These are phyloP conservation scores for Lerema accius DNA, from an alignment of 1,140 invertebrate genomes.

Conservation along the genomic window DNA sequence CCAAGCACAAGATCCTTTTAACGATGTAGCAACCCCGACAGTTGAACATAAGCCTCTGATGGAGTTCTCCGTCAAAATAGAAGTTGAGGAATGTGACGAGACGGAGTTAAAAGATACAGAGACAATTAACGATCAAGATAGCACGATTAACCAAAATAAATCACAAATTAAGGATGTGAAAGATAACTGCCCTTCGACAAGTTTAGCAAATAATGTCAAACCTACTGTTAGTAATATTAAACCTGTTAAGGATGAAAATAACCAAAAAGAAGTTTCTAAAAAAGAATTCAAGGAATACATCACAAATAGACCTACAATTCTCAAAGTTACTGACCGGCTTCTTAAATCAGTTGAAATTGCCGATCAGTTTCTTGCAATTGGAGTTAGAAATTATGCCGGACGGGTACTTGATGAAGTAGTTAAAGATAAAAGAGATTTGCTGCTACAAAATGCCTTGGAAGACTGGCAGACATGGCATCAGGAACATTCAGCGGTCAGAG, in stretches of 20 bases:
- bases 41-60: not conserved
- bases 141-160: too few species aligned
- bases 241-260: not conserved
- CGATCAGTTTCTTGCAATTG: constrained; percentile 24
- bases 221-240: too few species aligned
- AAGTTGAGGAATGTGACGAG: constrained; percentile 44
- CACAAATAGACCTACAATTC: constrained; percentile 1
- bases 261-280: not conserved
- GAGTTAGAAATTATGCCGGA: constrained; percentile 26
- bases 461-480: constrained; percentile 38
- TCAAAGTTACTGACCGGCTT: not conserved
- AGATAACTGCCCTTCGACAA: too few species aligned
- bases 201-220: too few species aligned
- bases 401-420: not conserved
- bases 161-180: too few species aligned
- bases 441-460: constrained; percentile 15
- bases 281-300: constrained; percentile 15
- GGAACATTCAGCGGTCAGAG: constrained; percentile 1
- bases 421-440: not conserved
- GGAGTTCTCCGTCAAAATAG: constrained; percentile 42
- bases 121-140: not conserved
- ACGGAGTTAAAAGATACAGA: constrained; percentile 1
- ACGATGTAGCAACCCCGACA: not conserved
- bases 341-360: constrained; percentile 3
- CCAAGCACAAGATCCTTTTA: constrained; percentile 8